Conservation (phyloP, 2,797 vertebrate genomes). For the Coccyzus lansbergi region DNA sequence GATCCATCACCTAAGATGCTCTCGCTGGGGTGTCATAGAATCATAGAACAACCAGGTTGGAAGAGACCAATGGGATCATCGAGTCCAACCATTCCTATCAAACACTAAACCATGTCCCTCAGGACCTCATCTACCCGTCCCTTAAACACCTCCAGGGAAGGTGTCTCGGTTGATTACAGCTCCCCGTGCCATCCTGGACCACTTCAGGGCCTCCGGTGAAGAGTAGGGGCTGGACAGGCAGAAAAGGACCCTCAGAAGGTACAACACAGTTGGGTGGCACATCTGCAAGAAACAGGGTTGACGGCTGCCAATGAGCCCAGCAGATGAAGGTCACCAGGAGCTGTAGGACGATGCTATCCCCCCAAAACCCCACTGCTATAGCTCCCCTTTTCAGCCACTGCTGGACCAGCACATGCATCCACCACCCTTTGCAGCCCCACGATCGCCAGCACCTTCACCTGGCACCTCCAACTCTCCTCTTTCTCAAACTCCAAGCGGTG, state of each 20-base stretch:
- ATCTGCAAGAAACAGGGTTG: neutral
- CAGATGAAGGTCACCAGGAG: neutral
- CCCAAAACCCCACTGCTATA: neutral
- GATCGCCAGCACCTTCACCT: neutral
- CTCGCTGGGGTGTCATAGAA: neutral
- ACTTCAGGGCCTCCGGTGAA: rapidly evolving
- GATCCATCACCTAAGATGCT: neutral
- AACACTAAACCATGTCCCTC: too few species aligned
- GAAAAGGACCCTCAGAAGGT: neutral
- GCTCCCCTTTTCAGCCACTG: rapidly evolving
- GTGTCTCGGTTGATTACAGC: neutral
- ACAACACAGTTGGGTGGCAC: neutral
- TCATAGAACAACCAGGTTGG: too few species aligned
- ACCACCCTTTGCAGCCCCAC: neutral
- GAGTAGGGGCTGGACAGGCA: rapidly evolving
- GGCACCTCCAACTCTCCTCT: neutral
- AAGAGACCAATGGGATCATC: too few species aligned
- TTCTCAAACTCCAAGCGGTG: neutral
- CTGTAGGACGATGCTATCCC: neutral
- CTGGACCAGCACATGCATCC: neutral
- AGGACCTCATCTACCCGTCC: too few species aligned
- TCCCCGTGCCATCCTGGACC: neutral
- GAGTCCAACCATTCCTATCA: too few species aligned
- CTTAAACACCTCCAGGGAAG: too few species aligned
- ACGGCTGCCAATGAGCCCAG: neutral